phyloP scores from a whole-genome alignment of 2,888 invertebrate species.

The Monopis laevigella region DNA sequence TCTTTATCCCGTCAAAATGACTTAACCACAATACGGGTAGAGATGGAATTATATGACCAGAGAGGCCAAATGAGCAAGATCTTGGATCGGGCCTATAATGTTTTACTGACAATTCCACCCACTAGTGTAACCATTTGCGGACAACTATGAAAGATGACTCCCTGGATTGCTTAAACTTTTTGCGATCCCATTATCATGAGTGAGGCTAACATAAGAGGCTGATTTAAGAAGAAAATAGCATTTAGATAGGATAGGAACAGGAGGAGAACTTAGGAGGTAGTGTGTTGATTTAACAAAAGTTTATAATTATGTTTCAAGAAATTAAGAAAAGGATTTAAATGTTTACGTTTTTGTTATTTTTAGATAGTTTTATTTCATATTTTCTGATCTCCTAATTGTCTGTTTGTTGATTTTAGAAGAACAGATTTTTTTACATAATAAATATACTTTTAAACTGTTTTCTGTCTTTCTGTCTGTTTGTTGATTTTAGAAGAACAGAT shows the following conservation, averaged over 20 bases:
- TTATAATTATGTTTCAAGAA: not conserved
- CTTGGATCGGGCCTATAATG: not conserved
- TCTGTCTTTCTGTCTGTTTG: no score
- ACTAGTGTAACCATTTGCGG: constrained; percentile 3
- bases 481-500: not conserved
- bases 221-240: not conserved
- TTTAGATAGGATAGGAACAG: not conserved
- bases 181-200: constrained; percentile 3
- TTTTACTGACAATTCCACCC: not conserved
- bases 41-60: not conserved
- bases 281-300: no score
- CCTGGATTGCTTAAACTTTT: constrained; percentile 1
- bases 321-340: not conserved
- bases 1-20: not conserved
- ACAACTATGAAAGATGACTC: not conserved
- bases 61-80: not conserved
- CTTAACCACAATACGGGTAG: not conserved
- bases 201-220: not conserved
- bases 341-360: no score
- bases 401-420: not conserved
- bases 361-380: not conserved
- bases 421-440: not conserved
- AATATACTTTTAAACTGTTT: not conserved
- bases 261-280: no score
- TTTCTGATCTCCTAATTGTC: not conserved